phyloP scores from a whole-genome alignment of 2,113 vertebrate genomes.

The Pachycephala philippinensis region DNA sequence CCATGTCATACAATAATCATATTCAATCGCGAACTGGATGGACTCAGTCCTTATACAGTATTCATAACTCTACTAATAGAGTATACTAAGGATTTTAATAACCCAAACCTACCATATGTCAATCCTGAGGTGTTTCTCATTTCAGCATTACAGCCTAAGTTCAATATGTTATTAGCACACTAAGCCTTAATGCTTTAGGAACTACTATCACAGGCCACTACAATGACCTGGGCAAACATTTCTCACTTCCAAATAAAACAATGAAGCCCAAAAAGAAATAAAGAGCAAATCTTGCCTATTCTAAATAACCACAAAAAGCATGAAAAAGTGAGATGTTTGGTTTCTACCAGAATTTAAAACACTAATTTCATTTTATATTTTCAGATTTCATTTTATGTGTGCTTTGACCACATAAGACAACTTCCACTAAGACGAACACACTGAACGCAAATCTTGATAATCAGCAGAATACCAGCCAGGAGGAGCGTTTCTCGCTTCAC shows the following conservation, averaged over 20 bases:
- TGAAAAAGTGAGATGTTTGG: background rate
- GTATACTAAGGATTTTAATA: background rate
- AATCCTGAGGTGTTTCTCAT: background rate
- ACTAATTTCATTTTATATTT: background rate
- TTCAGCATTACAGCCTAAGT: background rate
- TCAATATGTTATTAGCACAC: background rate
- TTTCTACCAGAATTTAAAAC: background rate
- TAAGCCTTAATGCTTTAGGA: background rate
- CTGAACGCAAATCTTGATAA: background rate
- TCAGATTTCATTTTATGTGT: background rate
- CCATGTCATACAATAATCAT: background rate
- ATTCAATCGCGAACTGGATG: background rate
- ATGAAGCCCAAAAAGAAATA: accelerated
- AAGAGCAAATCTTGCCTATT: background rate
- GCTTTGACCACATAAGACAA: background rate
- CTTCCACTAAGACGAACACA: background rate
- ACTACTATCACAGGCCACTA: background rate
- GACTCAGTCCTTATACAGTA: background rate
- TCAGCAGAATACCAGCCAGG: background rate
- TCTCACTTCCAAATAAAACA: background rate
- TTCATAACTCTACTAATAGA: background rate
- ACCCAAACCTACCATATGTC: background rate
- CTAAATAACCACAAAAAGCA: background rate
- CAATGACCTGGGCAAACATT: background rate
- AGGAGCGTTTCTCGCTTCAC: accelerated